Evolutionary conservation across 2,888 invertebrate genomes (phyloP).

Genomic region (Drosophila paramelanica): DNA sequence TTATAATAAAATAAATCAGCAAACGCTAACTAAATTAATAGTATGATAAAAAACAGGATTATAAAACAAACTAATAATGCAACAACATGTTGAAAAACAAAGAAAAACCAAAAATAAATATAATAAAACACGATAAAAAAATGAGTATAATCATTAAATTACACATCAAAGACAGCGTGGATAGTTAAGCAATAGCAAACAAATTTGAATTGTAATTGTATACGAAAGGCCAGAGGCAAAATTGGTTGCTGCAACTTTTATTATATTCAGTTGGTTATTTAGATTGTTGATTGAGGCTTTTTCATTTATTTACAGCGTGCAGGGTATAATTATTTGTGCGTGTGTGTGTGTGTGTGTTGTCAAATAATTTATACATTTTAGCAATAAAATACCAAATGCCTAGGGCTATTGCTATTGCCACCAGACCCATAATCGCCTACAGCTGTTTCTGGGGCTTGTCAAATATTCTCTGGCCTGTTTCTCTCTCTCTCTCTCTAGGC

Average conservation of each 20-base stretch:
- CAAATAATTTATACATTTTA: slow-evolving; percentile 43
- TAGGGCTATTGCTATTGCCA: slow-evolving; percentile 2
- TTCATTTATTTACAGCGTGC: not conserved
- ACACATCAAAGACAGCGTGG: too few relatives aligned
- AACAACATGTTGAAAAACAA: too few relatives aligned
- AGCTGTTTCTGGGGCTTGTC: slow-evolving; percentile 1
- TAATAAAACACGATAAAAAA: not conserved
- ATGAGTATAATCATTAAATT: too few relatives aligned
- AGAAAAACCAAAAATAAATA: too few relatives aligned
- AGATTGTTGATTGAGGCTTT: not conserved
- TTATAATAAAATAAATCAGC: too few relatives aligned
- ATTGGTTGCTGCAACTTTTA: not conserved
- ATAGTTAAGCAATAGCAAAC: too few relatives aligned
- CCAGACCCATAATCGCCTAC: slow-evolving; percentile 1
- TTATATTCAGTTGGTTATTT: too few relatives aligned
- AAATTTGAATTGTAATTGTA: too few relatives aligned
- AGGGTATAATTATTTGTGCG: slow-evolving; percentile 29
- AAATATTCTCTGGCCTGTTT: not conserved
- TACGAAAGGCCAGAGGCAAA: not conserved
- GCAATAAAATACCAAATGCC: slow-evolving; percentile 35
- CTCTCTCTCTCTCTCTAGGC: not conserved
- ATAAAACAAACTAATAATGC: too few relatives aligned
- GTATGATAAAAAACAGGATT: too few relatives aligned
- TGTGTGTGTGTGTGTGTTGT: slow-evolving; percentile 24
- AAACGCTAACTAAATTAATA: too few relatives aligned